phyloP scores from a whole-genome alignment of 2,113 vertebrate species.

The Brevimyrus niger region DNA sequence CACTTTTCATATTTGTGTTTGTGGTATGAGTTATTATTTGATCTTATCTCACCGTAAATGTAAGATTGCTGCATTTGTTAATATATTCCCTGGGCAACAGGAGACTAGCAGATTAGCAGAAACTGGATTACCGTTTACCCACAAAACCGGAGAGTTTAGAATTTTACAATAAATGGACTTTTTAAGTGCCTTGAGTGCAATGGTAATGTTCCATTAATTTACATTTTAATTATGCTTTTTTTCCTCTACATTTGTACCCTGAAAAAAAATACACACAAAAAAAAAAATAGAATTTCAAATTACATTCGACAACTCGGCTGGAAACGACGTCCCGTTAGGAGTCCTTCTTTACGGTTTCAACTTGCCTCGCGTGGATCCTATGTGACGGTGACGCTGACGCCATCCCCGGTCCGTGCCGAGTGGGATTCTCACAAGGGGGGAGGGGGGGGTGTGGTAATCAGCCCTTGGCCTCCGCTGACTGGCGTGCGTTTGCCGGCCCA shows the following conservation, averaged over 20 bases:
- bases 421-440: too few relatives aligned
- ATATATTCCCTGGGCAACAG: neutral
- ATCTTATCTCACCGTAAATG: neutral
- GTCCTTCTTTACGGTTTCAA: neutral
- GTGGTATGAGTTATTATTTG: neutral
- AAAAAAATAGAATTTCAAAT: neutral
- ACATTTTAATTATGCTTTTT: constrained; percentile 4
- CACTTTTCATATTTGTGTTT: neutral
- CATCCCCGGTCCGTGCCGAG: neutral
- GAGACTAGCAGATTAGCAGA: neutral
- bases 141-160: neutral
- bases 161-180: neutral
- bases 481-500: neutral
- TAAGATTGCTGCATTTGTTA: neutral
- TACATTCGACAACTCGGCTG: neutral
- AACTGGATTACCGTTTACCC: neutral
- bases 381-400: neutral
- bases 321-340: neutral
- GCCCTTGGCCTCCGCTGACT: neutral
- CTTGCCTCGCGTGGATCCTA: neutral
- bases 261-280: neutral
- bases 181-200: neutral
- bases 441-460: too few relatives aligned
- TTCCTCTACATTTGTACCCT: neutral
- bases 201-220: neutral